These are phyloP conservation scores for Apodemus agrarius DNA, from an alignment of 2,797 vertebrate genomes.

Conservation along the genomic window DNA sequence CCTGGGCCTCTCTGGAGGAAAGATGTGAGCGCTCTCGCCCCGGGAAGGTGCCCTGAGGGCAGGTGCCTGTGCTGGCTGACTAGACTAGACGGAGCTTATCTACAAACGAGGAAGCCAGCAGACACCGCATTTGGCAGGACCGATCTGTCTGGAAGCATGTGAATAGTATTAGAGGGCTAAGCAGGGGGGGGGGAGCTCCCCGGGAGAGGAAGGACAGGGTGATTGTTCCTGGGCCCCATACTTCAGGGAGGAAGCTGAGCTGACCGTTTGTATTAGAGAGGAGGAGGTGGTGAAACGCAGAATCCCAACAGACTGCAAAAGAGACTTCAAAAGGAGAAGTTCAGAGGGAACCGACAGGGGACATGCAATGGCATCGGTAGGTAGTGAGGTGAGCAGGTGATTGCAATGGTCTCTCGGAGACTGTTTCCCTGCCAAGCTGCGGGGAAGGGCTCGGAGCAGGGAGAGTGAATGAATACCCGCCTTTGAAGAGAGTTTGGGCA, in stretches of 20 bases:
- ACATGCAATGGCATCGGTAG: neutral
- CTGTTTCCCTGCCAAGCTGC: neutral
- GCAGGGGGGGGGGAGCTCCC: conserved; percentile 56
- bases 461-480: neutral
- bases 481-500: neutral
- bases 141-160: conserved; percentile 51
- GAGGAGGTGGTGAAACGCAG: neutral
- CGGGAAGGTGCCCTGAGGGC: conserved; percentile 39
- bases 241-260: neutral
- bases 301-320: neutral
- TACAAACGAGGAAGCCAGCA: neutral
- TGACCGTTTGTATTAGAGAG: neutral
- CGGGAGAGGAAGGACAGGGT: neutral
- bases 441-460: neutral
- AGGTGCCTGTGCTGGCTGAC: neutral
- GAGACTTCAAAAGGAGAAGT: neutral
- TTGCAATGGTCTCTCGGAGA: neutral
- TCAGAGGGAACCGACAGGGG: neutral
- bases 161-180: neutral
- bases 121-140: conserved; percentile 41
- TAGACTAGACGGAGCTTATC: neutral
- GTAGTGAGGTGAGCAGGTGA: neutral
- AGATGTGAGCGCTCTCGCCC: neutral
- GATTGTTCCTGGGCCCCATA: neutral
- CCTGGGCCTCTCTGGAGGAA: neutral